Evolutionary conservation across 2,113 vertebrate genomes (phyloP), one percentile per base, ranked within the genome.

Genomic region (Formicarius rufipectus): DNA sequence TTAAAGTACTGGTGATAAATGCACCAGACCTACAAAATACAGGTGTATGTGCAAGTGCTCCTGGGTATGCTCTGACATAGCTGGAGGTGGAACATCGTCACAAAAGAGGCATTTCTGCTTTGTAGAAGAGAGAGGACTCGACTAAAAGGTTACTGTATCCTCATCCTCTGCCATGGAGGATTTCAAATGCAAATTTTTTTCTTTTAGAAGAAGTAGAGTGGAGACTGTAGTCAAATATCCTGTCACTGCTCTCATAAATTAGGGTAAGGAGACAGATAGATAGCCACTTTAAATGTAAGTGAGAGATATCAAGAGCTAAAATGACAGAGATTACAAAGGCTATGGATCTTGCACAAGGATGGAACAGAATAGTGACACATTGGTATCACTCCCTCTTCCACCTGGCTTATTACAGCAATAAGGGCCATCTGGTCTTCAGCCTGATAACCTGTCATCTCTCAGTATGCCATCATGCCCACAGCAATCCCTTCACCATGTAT

Each of bases 391-490:
- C 2, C 0, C 27, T 59, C 27, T 33, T 18, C 55, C 77, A 52
- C 33, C 52, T 23, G 67, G 44, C 9, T 59, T 10, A 39, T 60
- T 66, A 11, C 33, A 81, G 33, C 1, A 2, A 37, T 23, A 18
- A 35, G 53, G 44, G 18, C 19, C 27, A 10, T 9, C 14, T 17
- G 22, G 27, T 14, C 37, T 37, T 73, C 21, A 49, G 17, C 42
- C 42, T 37, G 27, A 19, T 4, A 56, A 23, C 37, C 33, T 44
- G 14, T 2, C 59, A 73, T 6, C 7, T 22, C 27, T 52, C 37
- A 13, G 44, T 5, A 1, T 59, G 58, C 59, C 50, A 23, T 12
- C 1, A 1, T 19, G 12, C 37, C 44, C 27, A 6, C 0, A 0
- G 18, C 10, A 6, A 10, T 73, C 42, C 50, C 44, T 59, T 22